phyloP scores from a whole-genome alignment of 1,140 invertebrate genomes.

The Drosophila setifemur region DNA sequence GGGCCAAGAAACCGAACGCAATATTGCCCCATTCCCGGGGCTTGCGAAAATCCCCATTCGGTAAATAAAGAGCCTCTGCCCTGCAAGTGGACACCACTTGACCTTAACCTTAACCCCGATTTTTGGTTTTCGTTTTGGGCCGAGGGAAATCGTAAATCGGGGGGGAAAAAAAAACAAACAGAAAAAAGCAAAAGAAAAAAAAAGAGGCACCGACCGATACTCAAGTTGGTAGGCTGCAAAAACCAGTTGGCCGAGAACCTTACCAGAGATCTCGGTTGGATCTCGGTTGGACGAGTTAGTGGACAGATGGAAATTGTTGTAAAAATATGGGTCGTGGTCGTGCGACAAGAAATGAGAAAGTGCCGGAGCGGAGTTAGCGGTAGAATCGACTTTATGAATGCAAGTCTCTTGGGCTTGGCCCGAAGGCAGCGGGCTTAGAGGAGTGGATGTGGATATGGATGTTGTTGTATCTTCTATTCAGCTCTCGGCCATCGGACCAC shows the following conservation, averaged over 20 bases:
- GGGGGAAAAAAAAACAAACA: too few species aligned
- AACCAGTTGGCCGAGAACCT: conserved; percentile 35
- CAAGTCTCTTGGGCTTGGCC: conserved; percentile 40
- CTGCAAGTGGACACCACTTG: conserved; percentile 9
- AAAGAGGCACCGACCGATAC: too few species aligned
- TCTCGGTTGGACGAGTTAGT: conserved; percentile 11
- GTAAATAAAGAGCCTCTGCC: conserved; percentile 7
- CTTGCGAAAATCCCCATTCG: conserved; percentile 7
- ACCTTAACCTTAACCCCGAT: conserved; percentile 42
- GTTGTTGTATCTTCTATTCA: too few species aligned
- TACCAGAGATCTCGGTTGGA: conserved; percentile 14
- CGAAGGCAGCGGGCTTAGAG: too few species aligned
- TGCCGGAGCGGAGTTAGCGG: conserved; percentile 44
- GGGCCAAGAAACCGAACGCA: conserved; percentile 2
- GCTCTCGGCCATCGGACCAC: background rate
- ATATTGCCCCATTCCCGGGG: background rate
- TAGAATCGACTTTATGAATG: conserved; percentile 40
- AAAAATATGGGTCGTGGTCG: conserved; percentile 73
- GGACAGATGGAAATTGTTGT: conserved; percentile 51
- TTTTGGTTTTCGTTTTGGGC: background rate
- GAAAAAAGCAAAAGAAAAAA: too few species aligned
- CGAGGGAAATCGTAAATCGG: background rate
- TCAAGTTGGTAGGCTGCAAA: background rate
- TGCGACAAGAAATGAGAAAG: conserved; percentile 67
- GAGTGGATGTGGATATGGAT: too few species aligned